Evolutionary conservation across 2,113 vertebrate genomes (phyloP), one percentile per base, ranked within the genome.

Genomic region (Coregonus clupeaformis): DNA sequence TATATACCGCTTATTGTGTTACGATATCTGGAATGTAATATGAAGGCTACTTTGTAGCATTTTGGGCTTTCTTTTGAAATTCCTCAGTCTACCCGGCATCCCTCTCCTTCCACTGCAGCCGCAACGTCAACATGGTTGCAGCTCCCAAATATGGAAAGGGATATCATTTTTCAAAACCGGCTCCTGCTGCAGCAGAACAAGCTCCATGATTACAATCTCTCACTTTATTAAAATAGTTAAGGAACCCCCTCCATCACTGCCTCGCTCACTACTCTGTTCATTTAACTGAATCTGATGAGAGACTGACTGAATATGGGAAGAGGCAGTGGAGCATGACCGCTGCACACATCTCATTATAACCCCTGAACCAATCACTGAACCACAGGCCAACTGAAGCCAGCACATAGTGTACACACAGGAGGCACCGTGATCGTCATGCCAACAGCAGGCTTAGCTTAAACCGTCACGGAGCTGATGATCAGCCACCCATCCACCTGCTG

Each of bases 181-280:
- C 18, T 60, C 49, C 59, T 62, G 16, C 52, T 27, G 36, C 11
- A 36, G 25, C 45, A 9, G 60, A 76, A 64, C 49, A 55, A 36
- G 36, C 32, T 49, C 27, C 29, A 22, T 75, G 69, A 77, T 77
- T 72, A 63, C 55, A 63, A 71, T 76, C 27, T 49, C 32, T 64
- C 13, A 74, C 60, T 74, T 71, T 65, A 68, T 71, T 79, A 75
- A 67, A 74, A 64, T 62, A 22, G 64, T 74, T 64, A 65, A 72
- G n/a, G 11, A 25, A 11, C 24, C 25, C 20, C 9, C n/a, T 57
- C 13, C 20, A 4, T 63, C 25, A 14, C 42, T 74, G 30, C 27
- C 69, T 30, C n/a, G 20, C 59, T 60, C 59, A 2, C 27, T 57
- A 5, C 13, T 14, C 27, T 4, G 13, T 27, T 74, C 32, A 29